These are phyloP conservation scores for Venustoraphidia nigricollis DNA, from an alignment of 2,888 invertebrate species.

Conservation along the genomic window DNA sequence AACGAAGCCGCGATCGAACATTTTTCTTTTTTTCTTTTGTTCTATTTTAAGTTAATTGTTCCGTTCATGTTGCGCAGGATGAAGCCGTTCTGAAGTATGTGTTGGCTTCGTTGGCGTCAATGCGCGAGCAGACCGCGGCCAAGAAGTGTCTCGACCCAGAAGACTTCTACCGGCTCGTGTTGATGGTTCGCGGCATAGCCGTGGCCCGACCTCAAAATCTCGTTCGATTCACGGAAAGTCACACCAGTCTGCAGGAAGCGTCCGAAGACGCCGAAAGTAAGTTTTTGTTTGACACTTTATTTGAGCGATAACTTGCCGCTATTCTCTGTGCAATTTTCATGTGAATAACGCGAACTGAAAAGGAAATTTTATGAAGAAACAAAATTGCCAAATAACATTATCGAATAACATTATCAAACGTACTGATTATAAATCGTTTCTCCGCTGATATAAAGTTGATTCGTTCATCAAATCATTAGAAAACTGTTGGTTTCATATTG, in stretches of 20 bases:
- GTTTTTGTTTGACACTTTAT: not conserved
- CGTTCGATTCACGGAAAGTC: constrained; percentile 46
- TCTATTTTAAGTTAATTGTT: not conserved
- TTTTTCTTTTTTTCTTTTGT: not conserved
- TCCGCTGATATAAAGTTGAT: no score
- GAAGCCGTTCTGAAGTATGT: constrained; percentile 72
- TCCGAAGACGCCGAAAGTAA: not conserved
- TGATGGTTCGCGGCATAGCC: constrained; percentile 73
- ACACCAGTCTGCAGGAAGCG: constrained; percentile 20
- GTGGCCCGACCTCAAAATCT: constrained; percentile 71
- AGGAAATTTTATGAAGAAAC: no score
- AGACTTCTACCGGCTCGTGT: constrained; percentile 71
- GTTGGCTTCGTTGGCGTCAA: constrained; percentile 44
- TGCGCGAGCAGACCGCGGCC: constrained; percentile 44
- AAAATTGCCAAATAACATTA: no score
- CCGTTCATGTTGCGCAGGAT: constrained; percentile 37
- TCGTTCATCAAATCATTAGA: no score
- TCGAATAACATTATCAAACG: no score
- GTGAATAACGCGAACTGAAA: no score
- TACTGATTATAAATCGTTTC: no score
- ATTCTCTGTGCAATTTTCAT: no score
- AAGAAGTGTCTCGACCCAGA: constrained; percentile 68
- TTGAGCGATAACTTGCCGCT: no score
- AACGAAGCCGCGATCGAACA: not conserved
- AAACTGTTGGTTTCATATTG: no score